These are phyloP conservation scores for Eristalis pertinax DNA, from an alignment of 2,888 invertebrate genomes.

Conservation along the genomic window DNA sequence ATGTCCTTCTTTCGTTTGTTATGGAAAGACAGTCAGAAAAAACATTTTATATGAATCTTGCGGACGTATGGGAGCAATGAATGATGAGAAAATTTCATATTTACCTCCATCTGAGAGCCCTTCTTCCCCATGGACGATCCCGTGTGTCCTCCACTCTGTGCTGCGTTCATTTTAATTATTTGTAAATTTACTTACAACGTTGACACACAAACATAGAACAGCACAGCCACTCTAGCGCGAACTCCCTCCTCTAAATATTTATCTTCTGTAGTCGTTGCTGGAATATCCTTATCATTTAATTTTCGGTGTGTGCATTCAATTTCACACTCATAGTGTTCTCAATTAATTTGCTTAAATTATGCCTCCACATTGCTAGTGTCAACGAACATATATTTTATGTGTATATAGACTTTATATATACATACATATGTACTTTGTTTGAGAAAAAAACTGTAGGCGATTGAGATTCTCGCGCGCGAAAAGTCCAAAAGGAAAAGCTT, in stretches of 20 bases:
- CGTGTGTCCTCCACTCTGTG: constrained; percentile 81
- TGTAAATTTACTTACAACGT: constrained; percentile 28
- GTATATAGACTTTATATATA: not conserved
- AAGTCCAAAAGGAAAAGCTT: constrained; percentile 54
- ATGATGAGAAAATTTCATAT: constrained; percentile 22
- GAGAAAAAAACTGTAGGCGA: not conserved
- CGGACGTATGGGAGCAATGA: not conserved
- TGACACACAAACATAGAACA: not conserved
- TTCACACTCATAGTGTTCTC: constrained; percentile 50
- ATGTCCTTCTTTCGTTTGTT: not conserved
- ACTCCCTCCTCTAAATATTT: constrained; percentile 21
- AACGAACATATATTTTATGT: not conserved
- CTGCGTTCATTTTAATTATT: constrained; percentile 79
- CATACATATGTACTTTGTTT: not conserved
- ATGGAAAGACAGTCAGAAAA: not conserved
- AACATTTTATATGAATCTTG: too few relatives aligned
- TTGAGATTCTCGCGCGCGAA: constrained; percentile 39
- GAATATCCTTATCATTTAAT: constrained; percentile 46
- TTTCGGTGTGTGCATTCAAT: constrained; percentile 57
- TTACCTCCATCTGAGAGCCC: constrained; percentile 82
- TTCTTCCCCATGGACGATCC: constrained; percentile 81
- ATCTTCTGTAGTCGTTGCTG: not conserved
- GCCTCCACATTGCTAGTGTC: constrained; percentile 17
- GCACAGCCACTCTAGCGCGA: not conserved
- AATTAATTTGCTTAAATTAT: constrained; percentile 48